phyloP scores from a whole-genome alignment of 2,797 vertebrate species.

The Platalea minor region DNA sequence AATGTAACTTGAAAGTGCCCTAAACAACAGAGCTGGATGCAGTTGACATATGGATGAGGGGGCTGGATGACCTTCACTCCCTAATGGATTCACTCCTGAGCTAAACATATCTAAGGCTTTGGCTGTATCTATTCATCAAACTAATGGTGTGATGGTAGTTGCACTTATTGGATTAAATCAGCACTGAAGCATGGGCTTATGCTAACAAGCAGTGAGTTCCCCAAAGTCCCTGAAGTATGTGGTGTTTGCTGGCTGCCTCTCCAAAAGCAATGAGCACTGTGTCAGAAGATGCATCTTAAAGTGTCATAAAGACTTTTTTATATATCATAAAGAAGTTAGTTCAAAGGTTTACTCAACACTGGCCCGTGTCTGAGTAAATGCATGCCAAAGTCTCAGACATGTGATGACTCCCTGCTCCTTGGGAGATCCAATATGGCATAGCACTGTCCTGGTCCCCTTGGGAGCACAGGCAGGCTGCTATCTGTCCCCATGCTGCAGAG shows the following conservation, averaged over 20 bases:
- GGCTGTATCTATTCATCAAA: conserved; percentile 25
- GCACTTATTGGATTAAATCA: conserved; percentile 22
- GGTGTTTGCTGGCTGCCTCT: background rate
- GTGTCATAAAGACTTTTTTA: background rate
- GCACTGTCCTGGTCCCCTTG: background rate
- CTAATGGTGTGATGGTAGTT: background rate
- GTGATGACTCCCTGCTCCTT: background rate
- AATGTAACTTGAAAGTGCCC: background rate
- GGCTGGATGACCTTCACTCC: background rate
- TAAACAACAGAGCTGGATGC: background rate
- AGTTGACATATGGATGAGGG: background rate
- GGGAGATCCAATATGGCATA: background rate
- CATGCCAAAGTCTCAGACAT: background rate
- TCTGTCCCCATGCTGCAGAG: background rate
- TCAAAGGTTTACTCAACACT: background rate
- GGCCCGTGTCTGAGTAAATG: background rate
- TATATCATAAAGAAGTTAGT: background rate
- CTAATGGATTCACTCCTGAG: conserved; percentile 10
- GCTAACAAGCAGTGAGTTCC: background rate
- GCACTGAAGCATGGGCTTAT: background rate
- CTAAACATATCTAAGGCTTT: background rate
- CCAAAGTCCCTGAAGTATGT: background rate
- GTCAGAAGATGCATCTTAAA: background rate
- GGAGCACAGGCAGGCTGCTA: background rate
- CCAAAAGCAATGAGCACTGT: background rate